phyloP scores from a whole-genome alignment of 1,140 invertebrate species.

The Ganaspis sp. region DNA sequence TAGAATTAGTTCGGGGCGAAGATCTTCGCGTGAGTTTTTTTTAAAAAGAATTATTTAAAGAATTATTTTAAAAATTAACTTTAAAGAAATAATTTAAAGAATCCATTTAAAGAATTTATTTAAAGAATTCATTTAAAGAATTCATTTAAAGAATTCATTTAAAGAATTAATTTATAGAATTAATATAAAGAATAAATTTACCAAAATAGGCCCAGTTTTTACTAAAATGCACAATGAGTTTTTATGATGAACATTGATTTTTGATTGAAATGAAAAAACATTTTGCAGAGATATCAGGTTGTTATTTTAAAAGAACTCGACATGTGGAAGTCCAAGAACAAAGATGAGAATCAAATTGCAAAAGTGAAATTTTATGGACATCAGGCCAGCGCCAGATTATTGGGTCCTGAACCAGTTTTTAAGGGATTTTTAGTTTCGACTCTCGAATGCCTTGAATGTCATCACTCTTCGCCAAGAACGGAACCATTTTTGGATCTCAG shows the following conservation, averaged over 20 bases:
- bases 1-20: slow-evolving; percentile 86
- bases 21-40: slow-evolving; percentile 64
- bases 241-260: neutral
- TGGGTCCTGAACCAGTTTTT: slow-evolving; percentile 88
- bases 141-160: no score
- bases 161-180: no score
- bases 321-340: slow-evolving; percentile 81
- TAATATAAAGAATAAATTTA: no score
- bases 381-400: slow-evolving; percentile 87
- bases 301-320: slow-evolving; percentile 85
- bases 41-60: no score
- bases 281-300: slow-evolving; percentile 83
- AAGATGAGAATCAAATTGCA: slow-evolving; percentile 85
- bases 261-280: no score
- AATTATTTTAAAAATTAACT: no score
- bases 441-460: slow-evolving; percentile 92
- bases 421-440: slow-evolving; percentile 93
- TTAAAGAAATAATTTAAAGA: no score
- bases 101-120: no score
- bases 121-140: no score
- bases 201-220: no score
- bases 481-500: slow-evolving; percentile 97
- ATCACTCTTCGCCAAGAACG: slow-evolving; percentile 88
- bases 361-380: slow-evolving; percentile 87
- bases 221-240: slow-evolving; percentile 32